phyloP scores from a whole-genome alignment of 2,113 vertebrate species.

The Myxocyprinus asiaticus region DNA sequence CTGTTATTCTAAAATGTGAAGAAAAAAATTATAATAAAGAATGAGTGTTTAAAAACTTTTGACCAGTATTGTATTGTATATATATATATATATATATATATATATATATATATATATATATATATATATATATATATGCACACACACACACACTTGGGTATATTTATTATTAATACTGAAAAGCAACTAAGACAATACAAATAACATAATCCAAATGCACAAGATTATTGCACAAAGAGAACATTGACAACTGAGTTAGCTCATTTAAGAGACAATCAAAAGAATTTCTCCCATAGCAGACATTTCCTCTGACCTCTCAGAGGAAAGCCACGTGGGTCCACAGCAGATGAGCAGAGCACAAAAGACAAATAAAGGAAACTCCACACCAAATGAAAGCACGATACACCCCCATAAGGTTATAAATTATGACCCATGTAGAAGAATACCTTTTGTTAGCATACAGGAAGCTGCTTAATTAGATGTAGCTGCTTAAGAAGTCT shows the following conservation, averaged over 20 bases:
- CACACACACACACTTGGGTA: too few relatives aligned
- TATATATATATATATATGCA: too few relatives aligned
- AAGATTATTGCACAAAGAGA: neutral
- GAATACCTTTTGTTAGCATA: neutral
- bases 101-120: too few relatives aligned
- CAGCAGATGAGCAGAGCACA: neutral
- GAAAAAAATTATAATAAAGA: too few relatives aligned
- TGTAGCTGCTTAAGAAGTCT: too few relatives aligned
- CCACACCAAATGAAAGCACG: conserved; percentile 10
- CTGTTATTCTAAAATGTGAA: too few relatives aligned
- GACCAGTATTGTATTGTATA: too few relatives aligned
- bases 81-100: too few relatives aligned
- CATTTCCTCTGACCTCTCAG: conserved; percentile 48
- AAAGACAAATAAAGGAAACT: conserved; percentile 35
- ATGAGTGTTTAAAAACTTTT: too few relatives aligned
- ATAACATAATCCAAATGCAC: neutral
- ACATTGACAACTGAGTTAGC: neutral
- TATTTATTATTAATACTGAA: too few relatives aligned
- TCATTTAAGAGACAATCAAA: conserved; percentile 15
- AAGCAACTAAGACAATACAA: neutral
- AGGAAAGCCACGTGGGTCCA: conserved; percentile 35
- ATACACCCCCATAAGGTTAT: neutral
- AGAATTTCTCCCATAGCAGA: conserved; percentile 20
- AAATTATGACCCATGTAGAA: neutral
- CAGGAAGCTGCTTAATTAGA: neutral